Evolutionary conservation across 2,888 invertebrate species (phyloP).

Genomic region (Drosophila villosipedis): DNA sequence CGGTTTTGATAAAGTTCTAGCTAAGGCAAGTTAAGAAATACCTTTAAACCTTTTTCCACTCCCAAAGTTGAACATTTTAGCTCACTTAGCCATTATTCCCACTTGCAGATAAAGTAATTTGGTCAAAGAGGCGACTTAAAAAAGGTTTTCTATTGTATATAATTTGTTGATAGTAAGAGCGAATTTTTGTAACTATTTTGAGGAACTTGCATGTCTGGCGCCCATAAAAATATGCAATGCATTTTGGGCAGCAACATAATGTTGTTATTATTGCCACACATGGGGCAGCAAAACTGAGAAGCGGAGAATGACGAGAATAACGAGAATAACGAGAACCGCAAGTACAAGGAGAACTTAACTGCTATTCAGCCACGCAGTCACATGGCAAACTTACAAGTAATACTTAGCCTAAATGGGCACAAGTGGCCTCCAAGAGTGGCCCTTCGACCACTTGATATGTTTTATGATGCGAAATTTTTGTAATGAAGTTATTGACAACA

Average conservation of each 20-base stretch:
- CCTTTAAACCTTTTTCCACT: background rate
- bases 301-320: background rate
- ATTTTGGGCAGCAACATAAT: conserved; percentile 32
- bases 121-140: background rate
- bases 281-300: conserved; percentile 9
- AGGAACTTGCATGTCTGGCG: conserved; percentile 62
- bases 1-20: background rate
- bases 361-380: conserved; percentile 74
- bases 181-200: background rate
- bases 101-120: conserved; percentile 55
- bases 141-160: conserved; percentile 64
- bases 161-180: conserved; percentile 58
- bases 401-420: conserved; percentile 78
- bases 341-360: conserved; percentile 45
- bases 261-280: conserved; percentile 36
- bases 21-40: background rate
- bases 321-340: conserved; percentile 4
- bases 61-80: background rate
- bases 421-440: conserved; percentile 52
- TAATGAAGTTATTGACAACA: conserved; percentile 75
- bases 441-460: conserved; percentile 48
- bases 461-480: conserved; percentile 71
- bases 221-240: conserved; percentile 73
- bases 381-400: conserved; percentile 79
- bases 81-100: background rate